A percentile compares a stretch with the other conserved stretches of the same genome.
Conservation (phyloP, 1,140 invertebrate genomes). For the Leptinotarsa texana region DNA sequence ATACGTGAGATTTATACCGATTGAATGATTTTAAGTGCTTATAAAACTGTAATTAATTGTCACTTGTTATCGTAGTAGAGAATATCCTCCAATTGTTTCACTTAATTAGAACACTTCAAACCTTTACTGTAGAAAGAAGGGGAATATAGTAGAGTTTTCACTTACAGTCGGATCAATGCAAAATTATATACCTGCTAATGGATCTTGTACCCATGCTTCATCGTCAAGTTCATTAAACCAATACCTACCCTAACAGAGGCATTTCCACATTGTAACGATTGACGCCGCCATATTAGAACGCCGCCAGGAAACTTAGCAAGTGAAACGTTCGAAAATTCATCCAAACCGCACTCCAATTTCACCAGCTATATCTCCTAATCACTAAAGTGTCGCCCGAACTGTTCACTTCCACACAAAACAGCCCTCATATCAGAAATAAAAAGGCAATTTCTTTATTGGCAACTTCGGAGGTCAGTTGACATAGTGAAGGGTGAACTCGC, state of each 20-base stretch:
- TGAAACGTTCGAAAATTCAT: background rate
- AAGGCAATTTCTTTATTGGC: background rate
- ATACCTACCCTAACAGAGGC: conserved; percentile 18
- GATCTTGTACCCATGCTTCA: background rate
- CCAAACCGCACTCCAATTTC: background rate
- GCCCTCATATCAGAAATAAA: background rate
- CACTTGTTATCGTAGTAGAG: no score
- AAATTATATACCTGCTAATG: background rate
- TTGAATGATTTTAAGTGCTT: no score
- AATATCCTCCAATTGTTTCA: no score
- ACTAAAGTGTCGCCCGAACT: background rate
- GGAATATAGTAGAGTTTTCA: no score
- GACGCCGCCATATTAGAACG: conserved; percentile 17
- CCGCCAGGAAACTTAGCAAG: background rate
- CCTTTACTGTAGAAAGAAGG: no score
- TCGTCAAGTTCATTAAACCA: background rate
- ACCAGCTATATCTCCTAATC: background rate
- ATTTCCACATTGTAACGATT: background rate
- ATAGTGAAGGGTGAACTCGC: conserved; percentile 15
- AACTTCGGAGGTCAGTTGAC: conserved; percentile 19
- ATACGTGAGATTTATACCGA: no score
- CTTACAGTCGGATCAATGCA: background rate
- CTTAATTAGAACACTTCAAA: no score
- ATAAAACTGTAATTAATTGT: no score
- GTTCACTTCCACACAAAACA: background rate